A percentile compares a stretch with the other conserved stretches of the same genome.
Evolutionary conservation across 2,888 invertebrate genomes (phyloP).

Genomic region (Globia sparganii): DNA sequence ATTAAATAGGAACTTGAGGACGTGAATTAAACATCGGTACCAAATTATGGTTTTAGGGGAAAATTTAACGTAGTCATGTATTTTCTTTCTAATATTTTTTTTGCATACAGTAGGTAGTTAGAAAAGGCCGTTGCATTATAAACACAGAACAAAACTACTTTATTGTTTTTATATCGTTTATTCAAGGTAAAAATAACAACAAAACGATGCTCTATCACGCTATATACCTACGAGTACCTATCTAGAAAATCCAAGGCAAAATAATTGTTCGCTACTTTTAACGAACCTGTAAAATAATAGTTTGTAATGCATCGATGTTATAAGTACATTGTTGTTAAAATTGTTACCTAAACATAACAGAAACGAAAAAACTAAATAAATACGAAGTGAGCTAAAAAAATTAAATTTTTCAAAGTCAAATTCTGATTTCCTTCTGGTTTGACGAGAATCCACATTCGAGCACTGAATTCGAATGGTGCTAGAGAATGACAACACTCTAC

Average conservation of each 20-base stretch:
- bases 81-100: neutral
- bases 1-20: neutral
- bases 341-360: conserved; percentile 8
- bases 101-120: neutral
- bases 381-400: neutral
- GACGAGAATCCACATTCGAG: conserved; percentile 85
- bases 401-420: neutral
- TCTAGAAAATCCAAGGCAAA: conserved; percentile 7
- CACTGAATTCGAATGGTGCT: conserved; percentile 94
- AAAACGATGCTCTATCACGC: conserved; percentile 38
- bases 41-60: neutral
- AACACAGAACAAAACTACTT: conserved; percentile 27
- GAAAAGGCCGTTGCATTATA: neutral
- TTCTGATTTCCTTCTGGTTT: conserved; percentile 21
- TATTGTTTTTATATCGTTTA: conserved; percentile 42
- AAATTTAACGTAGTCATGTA: neutral
- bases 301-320: neutral
- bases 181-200: conserved; percentile 46
- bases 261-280: neutral
- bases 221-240: conserved; percentile 10
- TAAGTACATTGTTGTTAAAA: neutral
- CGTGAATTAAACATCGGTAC: neutral
- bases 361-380: conserved; percentile 4
- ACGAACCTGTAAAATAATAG: neutral
- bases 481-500: conserved; percentile 90